These are phyloP conservation scores for Cygnus olor DNA, from an alignment of 2,797 vertebrate species.

Conservation along the genomic window DNA sequence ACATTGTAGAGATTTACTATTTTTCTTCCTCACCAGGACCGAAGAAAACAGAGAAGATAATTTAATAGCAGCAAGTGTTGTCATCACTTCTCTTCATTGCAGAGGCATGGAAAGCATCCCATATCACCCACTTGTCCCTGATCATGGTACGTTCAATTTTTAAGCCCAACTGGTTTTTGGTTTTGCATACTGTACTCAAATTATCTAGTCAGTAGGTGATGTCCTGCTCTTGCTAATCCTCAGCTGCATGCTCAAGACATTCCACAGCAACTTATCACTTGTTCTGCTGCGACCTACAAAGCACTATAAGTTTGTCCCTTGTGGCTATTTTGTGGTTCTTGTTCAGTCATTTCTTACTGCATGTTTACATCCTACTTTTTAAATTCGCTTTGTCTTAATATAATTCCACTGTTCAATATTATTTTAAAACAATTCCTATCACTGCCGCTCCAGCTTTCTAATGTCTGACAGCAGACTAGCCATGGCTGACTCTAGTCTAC, in stretches of 20 bases:
- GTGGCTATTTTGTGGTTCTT: not conserved
- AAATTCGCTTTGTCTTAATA: conserved; percentile 2
- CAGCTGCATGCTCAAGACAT: not conserved
- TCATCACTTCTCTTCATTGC: not conserved
- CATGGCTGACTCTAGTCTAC: not conserved
- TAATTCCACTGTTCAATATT: not conserved
- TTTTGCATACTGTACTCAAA: not conserved
- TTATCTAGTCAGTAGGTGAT: not conserved
- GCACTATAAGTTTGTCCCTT: not conserved
- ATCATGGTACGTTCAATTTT: not conserved
- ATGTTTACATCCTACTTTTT: not conserved
- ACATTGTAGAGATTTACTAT: not conserved
- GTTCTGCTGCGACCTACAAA: not conserved
- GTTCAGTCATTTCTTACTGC: not conserved
- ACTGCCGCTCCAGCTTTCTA: not conserved
- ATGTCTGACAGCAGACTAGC: not conserved
- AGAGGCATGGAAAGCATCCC: not conserved
- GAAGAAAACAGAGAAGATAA: not conserved
- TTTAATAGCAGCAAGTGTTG: not conserved
- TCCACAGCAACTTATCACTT: not conserved
- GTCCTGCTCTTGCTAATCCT: not conserved
- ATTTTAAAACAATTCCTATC: not conserved
- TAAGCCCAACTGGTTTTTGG: not conserved
- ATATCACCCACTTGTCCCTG: not conserved
- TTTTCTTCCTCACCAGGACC: not conserved